Conservation (phyloP, 1,140 invertebrate species). For the Limonius californicus region DNA sequence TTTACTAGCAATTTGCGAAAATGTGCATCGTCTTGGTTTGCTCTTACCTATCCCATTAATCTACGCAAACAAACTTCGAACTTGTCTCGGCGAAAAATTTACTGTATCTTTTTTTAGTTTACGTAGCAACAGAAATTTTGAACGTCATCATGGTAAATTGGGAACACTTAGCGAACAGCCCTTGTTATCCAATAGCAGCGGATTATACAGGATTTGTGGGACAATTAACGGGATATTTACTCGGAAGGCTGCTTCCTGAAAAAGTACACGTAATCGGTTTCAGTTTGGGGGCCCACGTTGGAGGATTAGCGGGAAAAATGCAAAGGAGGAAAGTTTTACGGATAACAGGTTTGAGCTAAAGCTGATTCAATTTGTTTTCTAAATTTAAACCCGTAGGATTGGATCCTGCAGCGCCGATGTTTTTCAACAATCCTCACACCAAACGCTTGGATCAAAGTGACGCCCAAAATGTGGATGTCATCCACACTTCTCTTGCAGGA, state of each 20-base stretch:
- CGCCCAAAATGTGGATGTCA: slow-evolving; percentile 11
- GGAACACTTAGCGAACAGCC: background rate
- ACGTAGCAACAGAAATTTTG: background rate
- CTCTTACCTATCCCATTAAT: too few relatives aligned
- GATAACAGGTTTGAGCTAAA: slow-evolving; percentile 4
- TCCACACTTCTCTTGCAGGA: slow-evolving; percentile 5
- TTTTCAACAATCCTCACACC: background rate
- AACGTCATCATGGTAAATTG: slow-evolving; percentile 14
- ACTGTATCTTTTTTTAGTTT: background rate
- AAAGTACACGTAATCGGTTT: slow-evolving; percentile 12
- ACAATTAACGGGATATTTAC: slow-evolving; percentile 2
- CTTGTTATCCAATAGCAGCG: slow-evolving; percentile 6
- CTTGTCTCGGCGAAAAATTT: too few relatives aligned
- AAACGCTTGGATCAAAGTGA: slow-evolving; percentile 2
- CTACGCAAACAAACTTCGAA: too few relatives aligned
- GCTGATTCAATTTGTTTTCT: background rate
- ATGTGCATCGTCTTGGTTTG: too few relatives aligned
- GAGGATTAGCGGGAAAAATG: slow-evolving; percentile 8
- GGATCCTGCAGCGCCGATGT: slow-evolving; percentile 3
- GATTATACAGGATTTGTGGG: slow-evolving; percentile 13
- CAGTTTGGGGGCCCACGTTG: slow-evolving; percentile 13
- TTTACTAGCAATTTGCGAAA: too few relatives aligned
- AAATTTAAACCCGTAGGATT: background rate
- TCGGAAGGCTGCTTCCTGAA: background rate
- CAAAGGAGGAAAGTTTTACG: background rate